A percentile compares a stretch with the other conserved stretches of the same genome.
Conservation (phyloP, 2,888 invertebrate species). For the Cerceris ruficornis region DNA sequence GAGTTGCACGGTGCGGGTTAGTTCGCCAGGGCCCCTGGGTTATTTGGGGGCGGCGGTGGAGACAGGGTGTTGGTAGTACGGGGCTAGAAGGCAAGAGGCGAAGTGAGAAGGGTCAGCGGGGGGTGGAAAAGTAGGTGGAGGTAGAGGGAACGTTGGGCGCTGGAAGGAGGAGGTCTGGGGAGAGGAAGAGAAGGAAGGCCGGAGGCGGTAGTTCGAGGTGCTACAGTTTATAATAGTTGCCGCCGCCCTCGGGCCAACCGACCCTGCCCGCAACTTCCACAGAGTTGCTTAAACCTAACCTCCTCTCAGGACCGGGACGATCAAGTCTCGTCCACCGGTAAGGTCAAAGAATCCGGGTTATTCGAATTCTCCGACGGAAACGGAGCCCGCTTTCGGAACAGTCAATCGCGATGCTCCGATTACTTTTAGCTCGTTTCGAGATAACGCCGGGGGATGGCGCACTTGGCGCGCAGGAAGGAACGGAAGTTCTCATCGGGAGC, state of each 20-base stretch:
- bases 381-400: background rate
- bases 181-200: conserved; percentile 72
- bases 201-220: conserved; percentile 81
- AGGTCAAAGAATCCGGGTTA: conserved; percentile 56
- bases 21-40: conserved; percentile 78
- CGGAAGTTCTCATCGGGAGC: conserved; percentile 25
- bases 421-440: background rate
- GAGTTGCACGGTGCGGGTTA: conserved; percentile 76
- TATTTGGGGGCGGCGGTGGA: conserved; percentile 73
- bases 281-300: conserved; percentile 81
- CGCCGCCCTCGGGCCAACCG: conserved; percentile 78
- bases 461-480: background rate
- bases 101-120: conserved; percentile 23
- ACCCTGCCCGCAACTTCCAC: conserved; percentile 79
- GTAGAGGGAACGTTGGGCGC: conserved; percentile 55
- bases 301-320: conserved; percentile 65
- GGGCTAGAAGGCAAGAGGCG: conserved; percentile 33
- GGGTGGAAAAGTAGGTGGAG: conserved; percentile 53
- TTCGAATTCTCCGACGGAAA: background rate
- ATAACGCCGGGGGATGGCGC: background rate
- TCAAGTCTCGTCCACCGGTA: conserved; percentile 68
- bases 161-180: conserved; percentile 61
- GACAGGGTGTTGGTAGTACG: conserved; percentile 51
- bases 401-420: background rate
- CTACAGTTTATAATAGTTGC: conserved; percentile 82